phyloP scores from a whole-genome alignment of 2,797 vertebrate genomes.

The Mastacembelus armatus region DNA sequence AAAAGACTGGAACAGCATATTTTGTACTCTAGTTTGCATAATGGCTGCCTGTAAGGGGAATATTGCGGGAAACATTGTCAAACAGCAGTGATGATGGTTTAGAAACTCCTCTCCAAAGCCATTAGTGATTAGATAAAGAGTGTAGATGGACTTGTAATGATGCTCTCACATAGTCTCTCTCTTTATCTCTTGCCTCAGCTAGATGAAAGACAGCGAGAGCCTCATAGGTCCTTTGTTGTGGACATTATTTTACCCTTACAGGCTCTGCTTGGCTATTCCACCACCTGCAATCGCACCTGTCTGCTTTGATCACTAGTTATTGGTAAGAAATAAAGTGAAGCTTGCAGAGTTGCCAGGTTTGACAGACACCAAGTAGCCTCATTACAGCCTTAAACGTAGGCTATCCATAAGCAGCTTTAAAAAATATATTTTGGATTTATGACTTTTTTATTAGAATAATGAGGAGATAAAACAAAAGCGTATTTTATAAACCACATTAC shows the following conservation, averaged over 20 bases:
- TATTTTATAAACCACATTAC: no score
- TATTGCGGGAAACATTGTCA: constrained; percentile 48
- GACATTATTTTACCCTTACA: constrained; percentile 51
- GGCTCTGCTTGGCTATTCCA: constrained; percentile 22
- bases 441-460: no score
- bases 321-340: constrained; percentile 45
- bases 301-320: constrained; percentile 64
- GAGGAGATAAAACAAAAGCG: no score
- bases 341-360: background rate
- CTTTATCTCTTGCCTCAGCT: constrained; percentile 50
- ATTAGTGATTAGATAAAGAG: constrained; percentile 77
- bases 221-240: constrained; percentile 61
- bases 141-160: constrained; percentile 75
- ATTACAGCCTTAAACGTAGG: background rate
- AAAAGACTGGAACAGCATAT: constrained; percentile 35
- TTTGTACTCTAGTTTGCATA: constrained; percentile 66
- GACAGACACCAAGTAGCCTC: background rate
- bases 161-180: constrained; percentile 49
- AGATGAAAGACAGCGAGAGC: constrained; percentile 69
- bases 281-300: constrained; percentile 59
- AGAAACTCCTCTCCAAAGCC: constrained; percentile 75
- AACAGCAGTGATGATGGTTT: constrained; percentile 60
- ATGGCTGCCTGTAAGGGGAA: constrained; percentile 42
- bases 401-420: background rate
- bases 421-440: background rate